Evolutionary conservation across 2,113 vertebrate species (phyloP).

Genomic region (Corythornis cristatus): DNA sequence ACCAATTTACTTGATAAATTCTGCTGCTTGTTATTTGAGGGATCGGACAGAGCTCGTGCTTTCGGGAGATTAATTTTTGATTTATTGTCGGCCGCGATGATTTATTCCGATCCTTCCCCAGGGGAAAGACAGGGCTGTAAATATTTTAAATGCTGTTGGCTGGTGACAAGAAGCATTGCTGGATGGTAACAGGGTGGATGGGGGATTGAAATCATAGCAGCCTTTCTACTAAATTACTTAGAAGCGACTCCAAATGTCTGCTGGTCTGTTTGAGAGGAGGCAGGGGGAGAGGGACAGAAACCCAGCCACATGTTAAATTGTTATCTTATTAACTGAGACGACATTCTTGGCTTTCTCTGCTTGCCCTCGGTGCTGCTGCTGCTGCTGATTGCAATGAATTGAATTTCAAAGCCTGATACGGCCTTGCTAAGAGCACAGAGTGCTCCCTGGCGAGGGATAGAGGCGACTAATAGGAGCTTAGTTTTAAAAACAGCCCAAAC

Average conservation of each 20-base stretch:
- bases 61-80: conserved; percentile 83
- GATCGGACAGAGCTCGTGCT: conserved; percentile 67
- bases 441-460: not conserved
- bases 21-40: conserved; percentile 70
- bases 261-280: not conserved
- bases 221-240: conserved; percentile 62
- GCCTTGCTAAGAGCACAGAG: not conserved
- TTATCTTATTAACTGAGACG: conserved; percentile 66
- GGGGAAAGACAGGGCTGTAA: conserved; percentile 73
- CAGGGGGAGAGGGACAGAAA: not conserved
- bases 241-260: conserved; percentile 47
- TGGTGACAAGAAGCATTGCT: conserved; percentile 68
- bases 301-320: conserved; percentile 12
- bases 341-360: conserved; percentile 14
- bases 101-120: conserved; percentile 74
- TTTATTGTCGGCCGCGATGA: conserved; percentile 74
- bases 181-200: conserved; percentile 59
- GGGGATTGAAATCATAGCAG: conserved; percentile 62
- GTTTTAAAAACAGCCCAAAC: not conserved
- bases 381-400: not conserved
- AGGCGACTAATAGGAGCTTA: not conserved
- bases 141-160: conserved; percentile 73
- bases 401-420: not conserved
- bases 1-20: conserved; percentile 67
- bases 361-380: not conserved